Evolutionary conservation across 2,113 vertebrate genomes (phyloP), one percentile per base, ranked within the genome.

Genomic region (Lycocorax pyrrhopterus): DNA sequence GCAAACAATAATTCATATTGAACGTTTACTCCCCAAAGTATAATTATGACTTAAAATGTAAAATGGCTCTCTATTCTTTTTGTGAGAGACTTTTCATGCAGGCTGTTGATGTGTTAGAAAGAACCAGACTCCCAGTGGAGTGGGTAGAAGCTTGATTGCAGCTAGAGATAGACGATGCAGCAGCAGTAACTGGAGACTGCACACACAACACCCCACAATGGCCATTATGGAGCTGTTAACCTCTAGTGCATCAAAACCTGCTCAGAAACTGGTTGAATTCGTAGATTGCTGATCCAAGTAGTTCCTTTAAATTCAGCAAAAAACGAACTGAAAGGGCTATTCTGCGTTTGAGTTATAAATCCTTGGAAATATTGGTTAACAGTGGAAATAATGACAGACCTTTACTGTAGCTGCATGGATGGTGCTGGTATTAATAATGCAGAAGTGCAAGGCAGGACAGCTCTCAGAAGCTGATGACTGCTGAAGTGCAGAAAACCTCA

Each of bases 401-500:
- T 78, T 77, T 91, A 71, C 33, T 64, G 67, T 52, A 84, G 71
- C 72, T 84, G 59, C 23, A 25, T 10, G 68, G 77, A 77, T 71
- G 30, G 47, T 80, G 76, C 69, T 89, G 60, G 49, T 62, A 71
- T 73, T 81, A 71, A 89, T 91, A 94, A 95, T 29, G 56, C 69
- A 91, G 72, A 95, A 95, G 71, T 86, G 92, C 64, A 58, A 60
- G 12, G 58, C 68, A 96, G 91, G 91, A 87, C 41, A 93, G 68
- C 79, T 93, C 78, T 76, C 75, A 80, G 86, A 85, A 67, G 52
- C 6, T 64, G 86, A 85, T n/a, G 79, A 67, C 72, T 75, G 75
- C 47, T 95, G 68, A 85, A 94, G 55, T 60, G 64, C 49, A 96
- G 81, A 96, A 96, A 96, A 96, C 26, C 68, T 95, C 95, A 95